Percentiles rank a stretch among this genome's conserved stretches.
Conservation (phyloP, 1,140 invertebrate species). For the Cydia splendana region DNA sequence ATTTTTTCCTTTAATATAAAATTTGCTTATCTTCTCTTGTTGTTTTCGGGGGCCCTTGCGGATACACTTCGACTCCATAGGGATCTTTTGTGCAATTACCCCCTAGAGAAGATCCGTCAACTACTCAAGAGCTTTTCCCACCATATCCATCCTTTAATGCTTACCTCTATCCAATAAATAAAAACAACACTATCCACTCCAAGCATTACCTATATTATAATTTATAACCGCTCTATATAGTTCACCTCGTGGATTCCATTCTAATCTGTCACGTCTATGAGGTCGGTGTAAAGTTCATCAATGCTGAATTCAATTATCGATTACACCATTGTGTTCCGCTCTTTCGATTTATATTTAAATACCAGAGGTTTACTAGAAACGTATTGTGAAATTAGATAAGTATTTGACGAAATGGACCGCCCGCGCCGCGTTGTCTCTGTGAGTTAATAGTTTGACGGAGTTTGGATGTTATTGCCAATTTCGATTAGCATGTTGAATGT, state of each 20-base stretch:
- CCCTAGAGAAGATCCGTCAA: too few relatives aligned
- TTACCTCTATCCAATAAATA: too few relatives aligned
- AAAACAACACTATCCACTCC: not conserved
- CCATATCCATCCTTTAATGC: too few relatives aligned
- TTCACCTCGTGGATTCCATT: slow-evolving; percentile 66
- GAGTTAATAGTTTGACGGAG: slow-evolving; percentile 2
- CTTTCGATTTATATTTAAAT: slow-evolving; percentile 80
- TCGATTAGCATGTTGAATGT: not conserved
- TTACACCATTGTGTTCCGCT: slow-evolving; percentile 78
- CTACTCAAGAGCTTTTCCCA: too few relatives aligned
- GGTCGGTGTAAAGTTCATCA: slow-evolving; percentile 79
- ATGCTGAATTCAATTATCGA: slow-evolving; percentile 79
- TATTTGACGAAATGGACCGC: slow-evolving; percentile 69
- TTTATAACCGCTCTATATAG: slow-evolving; percentile 53
- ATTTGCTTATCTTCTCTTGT: too few relatives aligned
- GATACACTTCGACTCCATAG: too few relatives aligned
- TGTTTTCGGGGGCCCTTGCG: too few relatives aligned
- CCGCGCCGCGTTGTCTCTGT: slow-evolving; percentile 44
- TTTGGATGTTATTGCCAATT: slow-evolving; percentile 1
- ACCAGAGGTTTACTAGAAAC: slow-evolving; percentile 75
- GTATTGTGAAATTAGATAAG: slow-evolving; percentile 74
- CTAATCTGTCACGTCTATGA: slow-evolving; percentile 78
- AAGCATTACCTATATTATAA: too few relatives aligned
- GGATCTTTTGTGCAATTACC: too few relatives aligned
- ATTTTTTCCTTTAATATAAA: too few relatives aligned